phyloP scores from a whole-genome alignment of 1,140 invertebrate genomes.

The Lepidurus arcticus region DNA sequence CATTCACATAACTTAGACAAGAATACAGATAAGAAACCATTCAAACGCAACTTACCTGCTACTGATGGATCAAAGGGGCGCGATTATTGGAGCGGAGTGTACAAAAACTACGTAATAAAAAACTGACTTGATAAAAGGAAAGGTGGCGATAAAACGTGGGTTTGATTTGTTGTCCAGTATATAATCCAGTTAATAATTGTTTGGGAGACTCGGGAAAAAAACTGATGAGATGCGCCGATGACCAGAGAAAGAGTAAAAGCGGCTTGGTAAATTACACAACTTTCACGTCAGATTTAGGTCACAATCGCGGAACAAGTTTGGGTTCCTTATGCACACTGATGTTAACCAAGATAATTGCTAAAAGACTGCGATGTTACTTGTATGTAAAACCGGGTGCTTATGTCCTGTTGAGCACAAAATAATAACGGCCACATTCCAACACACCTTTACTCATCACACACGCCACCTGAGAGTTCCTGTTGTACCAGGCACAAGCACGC shows the following conservation, averaged over 20 bases:
- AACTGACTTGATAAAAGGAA: background rate
- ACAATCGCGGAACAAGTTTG: background rate
- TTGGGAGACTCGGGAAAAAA: background rate
- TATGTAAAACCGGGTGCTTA: background rate
- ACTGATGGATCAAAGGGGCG: background rate
- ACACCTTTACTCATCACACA: slow-evolving; percentile 16
- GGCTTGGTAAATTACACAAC: slow-evolving; percentile 1
- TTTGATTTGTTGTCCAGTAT: background rate
- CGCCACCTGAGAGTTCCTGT: slow-evolving; percentile 20
- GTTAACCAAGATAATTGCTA: background rate
- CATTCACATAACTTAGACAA: too few relatives aligned
- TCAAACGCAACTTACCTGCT: background rate
- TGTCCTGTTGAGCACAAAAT: slow-evolving; percentile 5
- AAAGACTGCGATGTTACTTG: background rate
- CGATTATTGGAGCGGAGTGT: background rate
- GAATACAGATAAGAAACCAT: too few relatives aligned
- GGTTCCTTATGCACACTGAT: background rate
- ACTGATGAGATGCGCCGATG: background rate
- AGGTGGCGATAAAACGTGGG: background rate
- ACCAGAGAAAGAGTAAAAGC: background rate
- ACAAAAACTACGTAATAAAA: background rate
- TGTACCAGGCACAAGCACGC: slow-evolving; percentile 17
- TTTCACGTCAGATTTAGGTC: slow-evolving; percentile 9
- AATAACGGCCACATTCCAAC: slow-evolving; percentile 12
- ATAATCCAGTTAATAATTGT: background rate